Conservation (phyloP, 2,113 vertebrate genomes). For the Cryptotis parvus region DNA sequence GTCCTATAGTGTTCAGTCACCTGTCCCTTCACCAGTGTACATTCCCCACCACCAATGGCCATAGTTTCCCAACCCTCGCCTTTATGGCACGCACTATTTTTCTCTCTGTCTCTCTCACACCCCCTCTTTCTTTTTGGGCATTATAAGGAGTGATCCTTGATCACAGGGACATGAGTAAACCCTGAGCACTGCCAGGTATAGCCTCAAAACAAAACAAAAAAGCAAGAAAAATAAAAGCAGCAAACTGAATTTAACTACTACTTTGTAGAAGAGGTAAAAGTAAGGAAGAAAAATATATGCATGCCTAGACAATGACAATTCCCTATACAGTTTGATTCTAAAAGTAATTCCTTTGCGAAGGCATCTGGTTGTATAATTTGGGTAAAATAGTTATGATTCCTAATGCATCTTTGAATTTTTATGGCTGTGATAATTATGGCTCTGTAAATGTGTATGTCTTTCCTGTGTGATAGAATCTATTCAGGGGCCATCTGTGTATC, state of each 20-base stretch:
- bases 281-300: slow-evolving; percentile 7
- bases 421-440: background rate
- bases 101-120: no score
- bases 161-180: no score
- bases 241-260: slow-evolving; percentile 12
- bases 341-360: slow-evolving; percentile 47
- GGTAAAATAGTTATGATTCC: background rate
- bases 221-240: background rate
- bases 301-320: background rate
- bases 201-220: no score
- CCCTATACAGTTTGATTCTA: background rate
- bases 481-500: background rate
- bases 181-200: no score
- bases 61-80: no score
- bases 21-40: no score
- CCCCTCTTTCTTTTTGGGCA: no score
- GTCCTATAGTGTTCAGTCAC: no score
- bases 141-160: no score
- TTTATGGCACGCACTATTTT: no score
- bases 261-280: slow-evolving; percentile 30
- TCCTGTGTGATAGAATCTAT: background rate
- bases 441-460: background rate
- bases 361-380: slow-evolving; percentile 4
- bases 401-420: background rate
- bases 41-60: no score